Evolutionary conservation across 2,888 invertebrate species (phyloP), one percentile per base, ranked within the genome.

Genomic region (Xiphydria camelus): DNA sequence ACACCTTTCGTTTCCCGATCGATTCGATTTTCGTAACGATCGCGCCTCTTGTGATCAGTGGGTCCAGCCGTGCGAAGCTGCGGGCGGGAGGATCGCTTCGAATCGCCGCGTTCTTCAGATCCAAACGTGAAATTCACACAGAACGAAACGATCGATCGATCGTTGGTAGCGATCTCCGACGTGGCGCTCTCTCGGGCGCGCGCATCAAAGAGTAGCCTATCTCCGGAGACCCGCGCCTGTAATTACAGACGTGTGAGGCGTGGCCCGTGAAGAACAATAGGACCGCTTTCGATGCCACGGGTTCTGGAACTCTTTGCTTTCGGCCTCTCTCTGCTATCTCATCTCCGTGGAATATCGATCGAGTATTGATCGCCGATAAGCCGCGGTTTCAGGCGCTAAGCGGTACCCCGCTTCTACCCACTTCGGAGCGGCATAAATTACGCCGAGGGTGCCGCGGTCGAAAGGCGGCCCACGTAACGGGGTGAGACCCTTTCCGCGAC

Each of bases 181-280:
- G n/a, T n/a, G n/a, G n/a, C 34, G 9, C 10, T 15, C 34, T 19
- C 15, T 34, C 49, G 51, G 58, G 58, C 67, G 67, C 65, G 55
- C 57, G 65, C 73, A 71, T 74, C 73, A 74, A 74, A 73, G 70
- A 66, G n/a, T n/a, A n/a, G 61, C 61, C 66, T 61, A 59, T 59
- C 58, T 62, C 59, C 59, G 59, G 62, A 60, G 65, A 68, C 66
- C 65, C 68, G n/a, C n/a, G 70, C 65, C 74, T 70, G 68, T 74
- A 74, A 74, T 74, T 74, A 74, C 71, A 71, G 74, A 67, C 70
- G 69, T n/a, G n/a, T 67, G 65, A 72, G 73, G 74, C 72, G 74
- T 73, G 73, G 72, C 62, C 49, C 53, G 49, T 57, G 62, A 70
- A 72, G 74, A 73, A 74, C 73, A 74, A 73, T 73, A 69, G 73